Evolutionary conservation across 1,140 invertebrate species (phyloP).

Genomic region (Bombus vancouverensis): DNA sequence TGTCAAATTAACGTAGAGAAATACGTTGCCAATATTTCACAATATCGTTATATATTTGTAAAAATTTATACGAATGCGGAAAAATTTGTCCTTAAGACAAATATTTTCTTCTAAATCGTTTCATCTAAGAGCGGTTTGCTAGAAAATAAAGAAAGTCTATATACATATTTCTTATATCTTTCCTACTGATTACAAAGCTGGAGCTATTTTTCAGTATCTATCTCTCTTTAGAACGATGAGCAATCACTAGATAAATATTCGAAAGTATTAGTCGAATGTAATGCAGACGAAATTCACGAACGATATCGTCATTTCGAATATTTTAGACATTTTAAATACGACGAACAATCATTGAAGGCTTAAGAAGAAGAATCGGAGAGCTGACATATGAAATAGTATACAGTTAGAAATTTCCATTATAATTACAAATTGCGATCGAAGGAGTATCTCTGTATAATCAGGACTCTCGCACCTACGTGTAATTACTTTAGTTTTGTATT

Average conservation of each 20-base stretch:
- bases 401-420: neutral
- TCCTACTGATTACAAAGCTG: neutral
- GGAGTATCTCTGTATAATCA: neutral
- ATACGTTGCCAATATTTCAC: too few species aligned
- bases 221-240: neutral
- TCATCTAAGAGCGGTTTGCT: too few species aligned
- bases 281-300: neutral
- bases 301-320: neutral
- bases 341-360: too few species aligned
- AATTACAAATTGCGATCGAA: neutral
- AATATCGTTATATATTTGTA: too few species aligned
- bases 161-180: neutral
- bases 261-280: neutral
- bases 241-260: slow-evolving; percentile 10
- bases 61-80: too few species aligned
- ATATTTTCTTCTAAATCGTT: too few species aligned
- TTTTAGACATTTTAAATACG: neutral
- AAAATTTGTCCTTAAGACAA: too few species aligned
- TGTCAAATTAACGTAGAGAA: too few species aligned
- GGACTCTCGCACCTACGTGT: neutral
- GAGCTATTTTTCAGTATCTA: too few species aligned
- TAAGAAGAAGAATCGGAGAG: neutral
- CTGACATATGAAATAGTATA: neutral
- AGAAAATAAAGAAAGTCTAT: too few species aligned
- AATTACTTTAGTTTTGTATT: neutral